A percentile compares a stretch with the other conserved stretches of the same genome.
phyloP scores from a whole-genome alignment of 1,140 invertebrate genomes.

The Leptopilina boulardi region DNA sequence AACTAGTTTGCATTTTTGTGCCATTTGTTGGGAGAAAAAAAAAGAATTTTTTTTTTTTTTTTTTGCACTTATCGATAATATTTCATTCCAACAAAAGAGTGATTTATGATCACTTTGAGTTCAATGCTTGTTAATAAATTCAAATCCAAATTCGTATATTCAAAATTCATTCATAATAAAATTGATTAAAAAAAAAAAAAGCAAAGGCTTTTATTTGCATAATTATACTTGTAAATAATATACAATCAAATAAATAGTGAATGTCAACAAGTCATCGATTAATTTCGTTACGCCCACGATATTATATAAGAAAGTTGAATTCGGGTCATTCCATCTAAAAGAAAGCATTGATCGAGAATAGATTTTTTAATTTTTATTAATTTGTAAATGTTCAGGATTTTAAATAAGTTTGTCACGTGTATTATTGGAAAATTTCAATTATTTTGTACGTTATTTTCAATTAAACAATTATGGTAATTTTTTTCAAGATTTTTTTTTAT shows the following conservation, averaged over 20 bases:
- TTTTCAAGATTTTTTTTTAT: too few species aligned
- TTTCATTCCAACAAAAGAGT: slow-evolving; percentile 11
- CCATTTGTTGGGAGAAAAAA: not conserved
- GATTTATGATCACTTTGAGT: not conserved
- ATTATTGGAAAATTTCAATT: too few species aligned
- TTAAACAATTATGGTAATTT: too few species aligned
- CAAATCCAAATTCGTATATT: slow-evolving; percentile 5
- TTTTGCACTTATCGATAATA: slow-evolving; percentile 3
- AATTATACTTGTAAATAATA: slow-evolving; percentile 52
- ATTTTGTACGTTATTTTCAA: too few species aligned
- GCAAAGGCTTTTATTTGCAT: slow-evolving; percentile 43
- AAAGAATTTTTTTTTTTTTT: too few species aligned
- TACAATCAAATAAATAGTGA: not conserved
- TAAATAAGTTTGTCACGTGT: too few species aligned
- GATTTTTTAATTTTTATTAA: too few species aligned
- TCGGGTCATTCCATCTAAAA: too few species aligned
- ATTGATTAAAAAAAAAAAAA: too few species aligned
- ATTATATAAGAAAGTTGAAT: not conserved
- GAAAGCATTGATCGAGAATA: not conserved
- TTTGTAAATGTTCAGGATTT: too few species aligned
- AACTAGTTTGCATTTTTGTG: not conserved
- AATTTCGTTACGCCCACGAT: slow-evolving; percentile 27
- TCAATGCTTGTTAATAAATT: slow-evolving; percentile 31
- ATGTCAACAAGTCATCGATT: slow-evolving; percentile 27
- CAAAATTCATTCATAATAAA: slow-evolving; percentile 3